Evolutionary conservation across 2,797 vertebrate genomes (phyloP).

Genomic region (Phrynocephalus guinanensis): DNA sequence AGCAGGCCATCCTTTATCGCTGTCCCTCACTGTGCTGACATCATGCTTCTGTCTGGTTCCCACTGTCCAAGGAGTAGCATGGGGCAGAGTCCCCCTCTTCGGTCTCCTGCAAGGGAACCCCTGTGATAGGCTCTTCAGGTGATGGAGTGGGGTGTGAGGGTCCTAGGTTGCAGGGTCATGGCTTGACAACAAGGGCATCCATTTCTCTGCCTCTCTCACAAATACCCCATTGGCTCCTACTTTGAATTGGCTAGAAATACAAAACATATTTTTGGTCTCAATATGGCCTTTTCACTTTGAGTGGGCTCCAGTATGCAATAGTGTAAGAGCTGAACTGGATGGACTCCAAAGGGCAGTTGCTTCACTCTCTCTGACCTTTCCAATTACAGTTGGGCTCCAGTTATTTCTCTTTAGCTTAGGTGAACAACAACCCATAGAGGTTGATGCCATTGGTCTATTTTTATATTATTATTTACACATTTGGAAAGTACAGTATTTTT

Average conservation of each 20-base stretch:
- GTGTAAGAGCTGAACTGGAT: background rate
- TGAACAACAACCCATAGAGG: slow-evolving; percentile 50
- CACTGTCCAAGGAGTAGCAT: no score
- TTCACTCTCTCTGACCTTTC: background rate
- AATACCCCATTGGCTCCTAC: background rate
- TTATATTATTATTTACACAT: background rate
- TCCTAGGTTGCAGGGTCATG: no score
- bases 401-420: slow-evolving; percentile 42
- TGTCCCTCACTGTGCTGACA: no score
- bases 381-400: slow-evolving; percentile 40
- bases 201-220: no score
- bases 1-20: no score
- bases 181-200: no score
- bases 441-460: slow-evolving; percentile 58
- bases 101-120: no score
- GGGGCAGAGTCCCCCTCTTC: no score
- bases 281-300: background rate
- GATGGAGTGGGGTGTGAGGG: no score
- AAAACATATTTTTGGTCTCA: background rate
- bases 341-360: background rate
- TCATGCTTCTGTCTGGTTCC: no score
- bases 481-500: slow-evolving; percentile 10
- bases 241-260: background rate
- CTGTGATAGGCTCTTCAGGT: no score
- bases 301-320: background rate